phyloP scores from a whole-genome alignment of 2,113 vertebrate genomes.

The Ailuropoda melanoleuca region DNA sequence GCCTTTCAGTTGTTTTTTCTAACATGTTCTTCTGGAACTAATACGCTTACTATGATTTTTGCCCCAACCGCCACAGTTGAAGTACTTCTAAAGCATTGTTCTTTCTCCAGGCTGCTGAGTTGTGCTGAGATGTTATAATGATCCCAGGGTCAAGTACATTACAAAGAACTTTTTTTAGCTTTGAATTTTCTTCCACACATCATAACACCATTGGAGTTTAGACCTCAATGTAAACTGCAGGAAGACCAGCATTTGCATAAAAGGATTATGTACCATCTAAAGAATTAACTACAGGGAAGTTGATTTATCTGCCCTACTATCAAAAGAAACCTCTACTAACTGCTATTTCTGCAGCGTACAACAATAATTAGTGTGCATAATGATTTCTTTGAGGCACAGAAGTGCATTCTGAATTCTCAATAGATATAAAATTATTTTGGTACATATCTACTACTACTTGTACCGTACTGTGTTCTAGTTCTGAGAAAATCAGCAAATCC shows the following conservation, averaged over 20 bases:
- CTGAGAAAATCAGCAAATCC: constrained; percentile 26
- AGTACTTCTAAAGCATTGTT: neutral
- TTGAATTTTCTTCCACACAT: constrained; percentile 32
- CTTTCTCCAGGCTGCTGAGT: neutral
- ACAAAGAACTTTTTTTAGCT: constrained; percentile 32
- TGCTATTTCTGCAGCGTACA: constrained; percentile 2
- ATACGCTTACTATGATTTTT: neutral
- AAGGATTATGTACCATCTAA: constrained; percentile 39
- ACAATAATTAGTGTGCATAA: constrained; percentile 60
- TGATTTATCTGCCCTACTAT: constrained; percentile 58
- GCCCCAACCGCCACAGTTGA: neutral
- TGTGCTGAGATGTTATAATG: constrained; percentile 28
- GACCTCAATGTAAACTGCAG: constrained; percentile 27
- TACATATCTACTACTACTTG: neutral
- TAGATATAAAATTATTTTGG: constrained; percentile 26
- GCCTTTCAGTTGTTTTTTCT: neutral
- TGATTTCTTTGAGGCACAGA: constrained; percentile 38
- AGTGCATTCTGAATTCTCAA: constrained; percentile 24
- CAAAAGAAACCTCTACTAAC: constrained; percentile 43
- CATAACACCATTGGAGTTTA: constrained; percentile 47
- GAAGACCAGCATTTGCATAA: constrained; percentile 40
- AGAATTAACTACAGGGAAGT: constrained; percentile 49
- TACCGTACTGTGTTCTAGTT: neutral
- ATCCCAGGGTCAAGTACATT: constrained; percentile 27
- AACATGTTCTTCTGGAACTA: neutral